Conservation (phyloP, 1,140 invertebrate genomes). For the Stegodyphus mimosarum region DNA sequence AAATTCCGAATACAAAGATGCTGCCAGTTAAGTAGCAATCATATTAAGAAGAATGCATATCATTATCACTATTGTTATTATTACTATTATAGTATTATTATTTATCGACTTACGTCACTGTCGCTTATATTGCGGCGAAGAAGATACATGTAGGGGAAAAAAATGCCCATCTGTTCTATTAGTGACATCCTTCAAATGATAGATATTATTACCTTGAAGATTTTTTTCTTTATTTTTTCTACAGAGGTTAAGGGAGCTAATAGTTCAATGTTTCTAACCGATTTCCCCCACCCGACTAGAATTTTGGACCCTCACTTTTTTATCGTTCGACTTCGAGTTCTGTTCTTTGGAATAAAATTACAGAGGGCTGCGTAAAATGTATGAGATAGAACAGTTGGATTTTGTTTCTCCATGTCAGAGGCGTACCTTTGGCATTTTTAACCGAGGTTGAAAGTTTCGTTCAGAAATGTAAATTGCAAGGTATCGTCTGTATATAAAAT, state of each 20-base stretch:
- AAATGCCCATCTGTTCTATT: constrained; percentile 49
- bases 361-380: not conserved
- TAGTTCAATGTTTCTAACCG: constrained; percentile 57
- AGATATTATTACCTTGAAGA: constrained; percentile 58
- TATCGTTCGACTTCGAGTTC: not conserved
- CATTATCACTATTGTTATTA: too few species aligned
- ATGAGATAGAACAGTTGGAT: not conserved
- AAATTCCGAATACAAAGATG: too few species aligned
- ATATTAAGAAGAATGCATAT: too few species aligned
- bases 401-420: not conserved
- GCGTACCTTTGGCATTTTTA: too few species aligned
- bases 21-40: too few species aligned
- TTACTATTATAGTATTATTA: too few species aligned
- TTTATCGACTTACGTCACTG: not conserved
- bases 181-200: constrained; percentile 60
- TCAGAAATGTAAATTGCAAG: too few species aligned
- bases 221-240: constrained; percentile 20
- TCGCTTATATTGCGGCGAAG: not conserved
- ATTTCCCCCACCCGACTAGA: constrained; percentile 4
- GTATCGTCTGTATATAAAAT: too few species aligned
- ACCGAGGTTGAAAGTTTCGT: too few species aligned
- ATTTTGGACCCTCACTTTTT: not conserved
- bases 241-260: constrained; percentile 54
- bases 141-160: not conserved
- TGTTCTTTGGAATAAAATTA: not conserved